phyloP scores from a whole-genome alignment of 2,888 invertebrate genomes.

The Cactoblastis cactorum region DNA sequence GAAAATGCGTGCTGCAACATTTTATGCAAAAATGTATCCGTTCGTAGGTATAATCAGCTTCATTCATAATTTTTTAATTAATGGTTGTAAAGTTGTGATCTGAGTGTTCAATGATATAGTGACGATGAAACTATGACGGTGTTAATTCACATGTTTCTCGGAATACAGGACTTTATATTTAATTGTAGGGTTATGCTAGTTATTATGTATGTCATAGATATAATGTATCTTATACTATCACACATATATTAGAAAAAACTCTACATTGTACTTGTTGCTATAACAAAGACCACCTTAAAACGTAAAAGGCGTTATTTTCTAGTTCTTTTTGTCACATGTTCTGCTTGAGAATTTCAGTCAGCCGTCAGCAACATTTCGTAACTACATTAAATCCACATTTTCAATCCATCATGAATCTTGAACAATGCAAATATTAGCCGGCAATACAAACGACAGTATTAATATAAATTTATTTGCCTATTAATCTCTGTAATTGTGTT shows the following conservation, averaged over 20 bases:
- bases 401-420: no score
- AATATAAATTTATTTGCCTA: not conserved
- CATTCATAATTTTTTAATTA: constrained; percentile 6
- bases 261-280: no score
- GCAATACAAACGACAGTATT: not conserved
- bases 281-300: no score
- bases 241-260: no score
- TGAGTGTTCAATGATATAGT: not conserved
- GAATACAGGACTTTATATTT: not conserved
- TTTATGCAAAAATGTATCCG: constrained; percentile 1
- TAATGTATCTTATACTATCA: no score
- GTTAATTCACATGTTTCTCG: not conserved
- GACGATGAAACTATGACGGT: no score
- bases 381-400: no score
- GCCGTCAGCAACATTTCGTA: no score
- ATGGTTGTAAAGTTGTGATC: not conserved
- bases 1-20: not conserved
- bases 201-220: not conserved
- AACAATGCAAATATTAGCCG: no score
- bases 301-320: no score
- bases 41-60: not conserved
- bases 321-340: no score
- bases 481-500: constrained; percentile 33
- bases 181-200: not conserved
- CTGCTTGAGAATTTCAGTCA: no score